These are phyloP conservation scores for Spodoptera exigua DNA, from an alignment of 2,888 invertebrate genomes.

Conservation along the genomic window DNA sequence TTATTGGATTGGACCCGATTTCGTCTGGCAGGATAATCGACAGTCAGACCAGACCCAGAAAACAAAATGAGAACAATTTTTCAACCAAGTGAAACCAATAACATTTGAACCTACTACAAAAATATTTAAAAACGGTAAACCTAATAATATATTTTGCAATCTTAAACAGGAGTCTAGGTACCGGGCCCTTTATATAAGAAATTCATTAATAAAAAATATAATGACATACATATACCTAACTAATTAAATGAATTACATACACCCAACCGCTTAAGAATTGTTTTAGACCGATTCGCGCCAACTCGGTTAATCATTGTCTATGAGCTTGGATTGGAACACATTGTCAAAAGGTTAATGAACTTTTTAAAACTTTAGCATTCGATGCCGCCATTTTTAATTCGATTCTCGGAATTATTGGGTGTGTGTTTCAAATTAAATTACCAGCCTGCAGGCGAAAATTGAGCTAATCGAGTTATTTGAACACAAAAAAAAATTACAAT, in stretches of 20 bases:
- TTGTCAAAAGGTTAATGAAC: slow-evolving; percentile 47
- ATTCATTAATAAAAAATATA: no score
- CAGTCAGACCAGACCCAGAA: no score
- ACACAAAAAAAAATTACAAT: slow-evolving; percentile 23
- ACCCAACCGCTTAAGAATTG: slow-evolving; percentile 14
- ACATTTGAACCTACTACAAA: no score
- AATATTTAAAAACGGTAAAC: no score
- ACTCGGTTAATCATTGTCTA: slow-evolving; percentile 36
- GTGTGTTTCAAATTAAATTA: slow-evolving; percentile 41
- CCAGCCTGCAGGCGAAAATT: slow-evolving; percentile 33
- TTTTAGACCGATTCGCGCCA: slow-evolving; percentile 29
- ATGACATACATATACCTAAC: no score
- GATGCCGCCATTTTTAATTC: slow-evolving; percentile 45
- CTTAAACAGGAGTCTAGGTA: no score
- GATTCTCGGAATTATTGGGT: slow-evolving; percentile 29
- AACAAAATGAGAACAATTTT: no score
- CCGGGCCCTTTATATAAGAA: no score
- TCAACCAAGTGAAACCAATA: no score
- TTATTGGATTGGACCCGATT: slow-evolving; percentile 36
- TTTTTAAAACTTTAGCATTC: slow-evolving; percentile 27
- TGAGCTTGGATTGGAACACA: slow-evolving; percentile 12
- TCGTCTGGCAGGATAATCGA: slow-evolving; percentile 29
- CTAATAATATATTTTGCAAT: no score
- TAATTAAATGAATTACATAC: slow-evolving; percentile 1
- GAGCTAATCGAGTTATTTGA: slow-evolving; percentile 27